These are phyloP conservation scores for Norana najaformis DNA, from an alignment of 2,888 invertebrate genomes.

Conservation along the genomic window DNA sequence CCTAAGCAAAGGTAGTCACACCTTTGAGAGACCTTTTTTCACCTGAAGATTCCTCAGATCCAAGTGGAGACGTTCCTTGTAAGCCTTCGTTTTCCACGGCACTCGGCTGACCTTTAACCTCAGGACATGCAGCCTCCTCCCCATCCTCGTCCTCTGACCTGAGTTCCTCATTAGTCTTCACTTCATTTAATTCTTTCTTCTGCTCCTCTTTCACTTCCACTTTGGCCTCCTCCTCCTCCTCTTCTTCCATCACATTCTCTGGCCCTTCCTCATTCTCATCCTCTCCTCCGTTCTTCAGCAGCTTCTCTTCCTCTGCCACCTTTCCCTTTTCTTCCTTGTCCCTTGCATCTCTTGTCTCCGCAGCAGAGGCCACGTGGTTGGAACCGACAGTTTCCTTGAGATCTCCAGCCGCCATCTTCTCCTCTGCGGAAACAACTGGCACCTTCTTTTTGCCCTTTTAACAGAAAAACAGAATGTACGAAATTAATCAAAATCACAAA, in stretches of 20 bases:
- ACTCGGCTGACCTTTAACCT: not conserved
- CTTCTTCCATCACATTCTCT: not conserved
- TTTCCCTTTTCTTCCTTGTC: conserved; percentile 28
- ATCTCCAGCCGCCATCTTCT: not conserved
- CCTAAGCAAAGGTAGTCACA: not conserved
- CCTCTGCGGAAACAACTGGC: not conserved
- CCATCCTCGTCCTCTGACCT: not conserved
- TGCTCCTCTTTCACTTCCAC: not conserved
- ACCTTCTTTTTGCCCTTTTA: conserved; percentile 16
- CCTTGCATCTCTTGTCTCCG: not conserved
- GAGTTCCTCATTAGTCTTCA: not conserved
- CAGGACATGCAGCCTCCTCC: not conserved
- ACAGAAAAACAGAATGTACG: not conserved
- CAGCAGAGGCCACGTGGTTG: not conserved
- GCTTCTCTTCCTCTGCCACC: conserved; percentile 29
- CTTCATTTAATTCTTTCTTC: not conserved
- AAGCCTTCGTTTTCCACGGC: not conserved
- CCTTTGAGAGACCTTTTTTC: not conserved
- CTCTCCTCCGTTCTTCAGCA: not conserved
- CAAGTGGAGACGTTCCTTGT: not conserved
- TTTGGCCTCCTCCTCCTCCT: not conserved
- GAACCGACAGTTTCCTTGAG: not conserved
- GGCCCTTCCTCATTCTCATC: not conserved
- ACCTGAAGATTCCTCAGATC: not conserved
- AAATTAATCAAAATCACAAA: not conserved